phyloP scores from a whole-genome alignment of 2,113 vertebrate genomes.

The Syngnathoides biaculeatus region DNA sequence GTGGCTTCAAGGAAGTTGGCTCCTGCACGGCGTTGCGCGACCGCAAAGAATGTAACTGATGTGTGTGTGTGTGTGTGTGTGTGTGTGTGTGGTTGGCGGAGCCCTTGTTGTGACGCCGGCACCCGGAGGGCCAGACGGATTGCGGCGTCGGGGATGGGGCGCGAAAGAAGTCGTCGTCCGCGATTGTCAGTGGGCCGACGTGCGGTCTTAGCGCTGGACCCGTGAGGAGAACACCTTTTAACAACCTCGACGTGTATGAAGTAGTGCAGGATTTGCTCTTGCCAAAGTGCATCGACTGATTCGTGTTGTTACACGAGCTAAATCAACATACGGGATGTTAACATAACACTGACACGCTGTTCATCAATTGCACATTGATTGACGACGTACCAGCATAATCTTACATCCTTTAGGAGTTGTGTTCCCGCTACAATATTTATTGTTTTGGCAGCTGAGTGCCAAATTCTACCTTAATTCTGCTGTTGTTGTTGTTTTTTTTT shows the following conservation, averaged over 20 bases:
- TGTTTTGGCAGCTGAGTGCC: not conserved
- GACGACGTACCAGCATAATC: not conserved
- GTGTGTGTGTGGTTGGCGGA: conserved; percentile 20
- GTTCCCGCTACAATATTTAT: not conserved
- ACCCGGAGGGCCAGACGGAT: conserved; percentile 29
- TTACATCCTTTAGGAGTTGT: not conserved
- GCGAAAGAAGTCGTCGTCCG: conserved; percentile 14
- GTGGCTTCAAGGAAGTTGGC: conserved; percentile 32
- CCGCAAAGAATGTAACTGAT: conserved; percentile 41
- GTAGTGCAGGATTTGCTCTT: not conserved
- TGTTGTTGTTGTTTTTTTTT: no score
- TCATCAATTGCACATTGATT: not conserved
- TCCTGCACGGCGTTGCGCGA: conserved; percentile 47
- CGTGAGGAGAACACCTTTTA: not conserved
- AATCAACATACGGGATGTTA: not conserved
- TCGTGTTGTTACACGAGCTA: not conserved
- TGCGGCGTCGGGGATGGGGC: conserved; percentile 11
- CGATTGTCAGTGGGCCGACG: conserved; percentile 8
- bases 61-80: conserved; percentile 50
- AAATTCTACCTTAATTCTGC: not conserved
- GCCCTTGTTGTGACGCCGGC: conserved; percentile 41
- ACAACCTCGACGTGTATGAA: conserved; percentile 6
- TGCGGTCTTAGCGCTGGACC: not conserved
- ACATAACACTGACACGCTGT: conserved; percentile 1
- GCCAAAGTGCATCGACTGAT: not conserved